Percentiles rank a stretch among this genome's conserved stretches.
phyloP scores from a whole-genome alignment of 2,888 invertebrate genomes.

The Clitarchus hookeri region DNA sequence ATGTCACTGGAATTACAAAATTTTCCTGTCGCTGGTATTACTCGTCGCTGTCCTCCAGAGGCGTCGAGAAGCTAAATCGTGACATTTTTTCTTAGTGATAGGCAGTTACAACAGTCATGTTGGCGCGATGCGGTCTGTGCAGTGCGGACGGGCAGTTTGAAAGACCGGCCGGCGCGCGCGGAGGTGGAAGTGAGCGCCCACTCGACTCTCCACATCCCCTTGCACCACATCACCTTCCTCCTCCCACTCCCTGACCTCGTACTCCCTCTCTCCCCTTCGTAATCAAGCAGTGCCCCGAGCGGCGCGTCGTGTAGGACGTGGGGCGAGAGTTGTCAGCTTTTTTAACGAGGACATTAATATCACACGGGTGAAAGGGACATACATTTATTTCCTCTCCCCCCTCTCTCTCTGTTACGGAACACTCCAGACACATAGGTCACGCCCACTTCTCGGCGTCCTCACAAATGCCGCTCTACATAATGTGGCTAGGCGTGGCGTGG shows the following conservation, averaged over 20 bases:
- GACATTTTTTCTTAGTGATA: too few species aligned
- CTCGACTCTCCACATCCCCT: neutral
- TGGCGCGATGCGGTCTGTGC: too few species aligned
- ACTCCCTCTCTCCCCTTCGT: neutral
- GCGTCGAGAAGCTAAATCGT: too few species aligned
- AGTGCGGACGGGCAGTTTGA: neutral
- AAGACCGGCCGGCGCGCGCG: too few species aligned
- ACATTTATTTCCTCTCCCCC: neutral
- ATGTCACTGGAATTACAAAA: too few species aligned
- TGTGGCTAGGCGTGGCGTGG: too few species aligned
- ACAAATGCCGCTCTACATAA: too few species aligned
- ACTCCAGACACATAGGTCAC: too few species aligned
- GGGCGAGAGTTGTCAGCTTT: constrained; percentile 2
- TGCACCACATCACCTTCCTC: neutral
- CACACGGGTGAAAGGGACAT: neutral
- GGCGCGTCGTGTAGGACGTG: neutral
- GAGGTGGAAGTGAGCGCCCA: neutral
- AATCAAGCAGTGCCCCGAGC: neutral
- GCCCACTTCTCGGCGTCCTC: too few species aligned
- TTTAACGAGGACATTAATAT: constrained; percentile 10
- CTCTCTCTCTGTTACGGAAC: neutral
- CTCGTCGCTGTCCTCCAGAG: too few species aligned
- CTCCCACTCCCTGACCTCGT: neutral
- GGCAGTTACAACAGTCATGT: too few species aligned
- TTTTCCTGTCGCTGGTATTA: too few species aligned